Percentiles rank a stretch among this genome's conserved stretches.
Evolutionary conservation across 2,888 invertebrate species (phyloP).

Genomic region (Zootermopsis nevadensis): DNA sequence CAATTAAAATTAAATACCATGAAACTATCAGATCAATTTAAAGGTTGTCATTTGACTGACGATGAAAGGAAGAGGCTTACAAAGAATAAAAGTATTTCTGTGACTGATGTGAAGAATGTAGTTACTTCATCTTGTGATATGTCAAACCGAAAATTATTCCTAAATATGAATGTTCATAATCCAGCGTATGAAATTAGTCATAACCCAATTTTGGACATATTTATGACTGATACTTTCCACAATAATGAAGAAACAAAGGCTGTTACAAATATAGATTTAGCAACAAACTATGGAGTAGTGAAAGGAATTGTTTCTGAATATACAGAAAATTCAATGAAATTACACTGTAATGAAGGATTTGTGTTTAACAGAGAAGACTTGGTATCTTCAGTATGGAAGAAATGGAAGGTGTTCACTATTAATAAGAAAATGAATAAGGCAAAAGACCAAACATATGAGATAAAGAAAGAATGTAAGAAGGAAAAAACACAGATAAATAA

Average conservation of each 20-base stretch:
- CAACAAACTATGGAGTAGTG: neutral
- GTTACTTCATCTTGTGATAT: neutral
- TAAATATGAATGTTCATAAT: neutral
- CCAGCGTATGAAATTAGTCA: neutral
- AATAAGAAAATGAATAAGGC: neutral
- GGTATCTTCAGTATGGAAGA: neutral
- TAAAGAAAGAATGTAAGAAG: neutral
- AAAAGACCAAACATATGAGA: neutral
- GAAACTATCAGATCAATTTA: neutral
- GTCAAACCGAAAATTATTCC: neutral
- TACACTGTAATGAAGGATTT: neutral
- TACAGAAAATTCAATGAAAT: neutral
- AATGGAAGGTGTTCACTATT: neutral
- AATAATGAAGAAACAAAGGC: neutral
- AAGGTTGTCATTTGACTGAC: neutral
- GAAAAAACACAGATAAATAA: neutral
- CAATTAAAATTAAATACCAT: constrained; percentile 17
- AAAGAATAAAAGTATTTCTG: neutral
- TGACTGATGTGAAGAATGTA: neutral
- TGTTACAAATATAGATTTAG: neutral
- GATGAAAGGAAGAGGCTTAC: neutral
- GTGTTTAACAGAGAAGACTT: neutral
- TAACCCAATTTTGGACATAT: neutral
- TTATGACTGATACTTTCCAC: neutral
- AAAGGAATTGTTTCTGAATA: neutral